phyloP scores from a whole-genome alignment of 2,113 vertebrate genomes.

The Thalassoma bifasciatum region DNA sequence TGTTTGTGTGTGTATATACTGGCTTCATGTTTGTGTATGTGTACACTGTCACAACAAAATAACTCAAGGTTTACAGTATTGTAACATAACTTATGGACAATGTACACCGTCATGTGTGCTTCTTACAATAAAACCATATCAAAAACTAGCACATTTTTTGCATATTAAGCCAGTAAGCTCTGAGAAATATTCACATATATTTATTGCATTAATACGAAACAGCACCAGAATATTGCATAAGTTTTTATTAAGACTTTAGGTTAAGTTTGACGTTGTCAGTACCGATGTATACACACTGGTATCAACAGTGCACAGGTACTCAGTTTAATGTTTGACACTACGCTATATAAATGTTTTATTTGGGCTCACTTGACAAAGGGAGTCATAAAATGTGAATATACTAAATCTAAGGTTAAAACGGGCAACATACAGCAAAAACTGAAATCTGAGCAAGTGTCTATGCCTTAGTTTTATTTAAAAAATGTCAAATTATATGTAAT shows the following conservation, averaged over 20 bases:
- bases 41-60: constrained; percentile 35
- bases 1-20: constrained; percentile 31
- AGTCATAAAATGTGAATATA: constrained; percentile 23
- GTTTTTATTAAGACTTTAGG: constrained; percentile 53
- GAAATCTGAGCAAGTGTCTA: no score
- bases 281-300: constrained; percentile 59
- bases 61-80: constrained; percentile 52
- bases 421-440: constrained; percentile 36
- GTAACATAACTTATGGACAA: constrained; percentile 60
- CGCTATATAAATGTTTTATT: constrained; percentile 49
- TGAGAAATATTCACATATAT: constrained; percentile 76
- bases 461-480: no score
- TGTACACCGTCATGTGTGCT: constrained; percentile 60
- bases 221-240: constrained; percentile 77
- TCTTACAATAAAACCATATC: constrained; percentile 57
- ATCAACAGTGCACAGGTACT: constrained; percentile 69
- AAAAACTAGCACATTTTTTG: constrained; percentile 69
- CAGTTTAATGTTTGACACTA: constrained; percentile 57
- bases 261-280: constrained; percentile 59
- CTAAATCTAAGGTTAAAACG: constrained; percentile 18
- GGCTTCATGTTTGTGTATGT: constrained; percentile 45
- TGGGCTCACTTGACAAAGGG: constrained; percentile 25
- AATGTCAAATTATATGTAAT: no score
- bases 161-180: constrained; percentile 68
- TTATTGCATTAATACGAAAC: constrained; percentile 69